Percentiles rank a stretch among this genome's conserved stretches.
These are phyloP conservation scores for Patella pellucida DNA, from an alignment of 2,888 invertebrate species.

Conservation along the genomic window DNA sequence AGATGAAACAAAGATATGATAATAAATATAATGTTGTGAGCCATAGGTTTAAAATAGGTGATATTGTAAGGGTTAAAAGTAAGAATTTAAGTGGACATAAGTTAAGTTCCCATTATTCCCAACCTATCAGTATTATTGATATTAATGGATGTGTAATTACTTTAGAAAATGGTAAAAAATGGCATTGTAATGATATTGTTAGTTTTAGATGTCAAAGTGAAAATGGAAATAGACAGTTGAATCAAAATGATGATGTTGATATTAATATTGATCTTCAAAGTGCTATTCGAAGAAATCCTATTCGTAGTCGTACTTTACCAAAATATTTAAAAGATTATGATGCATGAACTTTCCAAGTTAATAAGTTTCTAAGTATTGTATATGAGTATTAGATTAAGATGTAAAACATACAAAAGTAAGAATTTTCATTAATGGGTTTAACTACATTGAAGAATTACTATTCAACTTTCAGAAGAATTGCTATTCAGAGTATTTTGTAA, in stretches of 20 bases:
- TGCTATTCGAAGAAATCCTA: not conserved
- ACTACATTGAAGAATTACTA: no score
- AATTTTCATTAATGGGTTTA: no score
- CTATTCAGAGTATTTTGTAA: no score
- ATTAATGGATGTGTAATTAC: slow-evolving; percentile 4
- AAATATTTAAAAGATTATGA: no score
- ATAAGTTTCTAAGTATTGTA: no score
- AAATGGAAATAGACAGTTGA: not conserved
- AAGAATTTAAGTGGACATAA: no score
- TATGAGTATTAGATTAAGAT: no score
- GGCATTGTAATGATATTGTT: slow-evolving; percentile 4
- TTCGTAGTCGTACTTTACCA: no score
- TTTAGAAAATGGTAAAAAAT: slow-evolving; percentile 8
- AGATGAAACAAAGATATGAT: slow-evolving; percentile 2
- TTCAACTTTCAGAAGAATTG: no score
- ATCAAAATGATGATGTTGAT: not conserved
- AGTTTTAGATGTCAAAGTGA: not conserved
- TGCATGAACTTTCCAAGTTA: no score
- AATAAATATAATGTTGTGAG: not conserved
- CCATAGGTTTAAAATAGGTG: slow-evolving; percentile 5
- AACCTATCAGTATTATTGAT: slow-evolving; percentile 8
- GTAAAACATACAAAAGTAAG: no score
- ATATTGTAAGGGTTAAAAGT: not conserved
- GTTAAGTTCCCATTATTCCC: slow-evolving; percentile 4
- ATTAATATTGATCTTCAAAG: not conserved